These are phyloP conservation scores for Scolanthus callimorphus DNA, from an alignment of 92 coral and sea anemone genomes.

Conservation along the genomic window DNA sequence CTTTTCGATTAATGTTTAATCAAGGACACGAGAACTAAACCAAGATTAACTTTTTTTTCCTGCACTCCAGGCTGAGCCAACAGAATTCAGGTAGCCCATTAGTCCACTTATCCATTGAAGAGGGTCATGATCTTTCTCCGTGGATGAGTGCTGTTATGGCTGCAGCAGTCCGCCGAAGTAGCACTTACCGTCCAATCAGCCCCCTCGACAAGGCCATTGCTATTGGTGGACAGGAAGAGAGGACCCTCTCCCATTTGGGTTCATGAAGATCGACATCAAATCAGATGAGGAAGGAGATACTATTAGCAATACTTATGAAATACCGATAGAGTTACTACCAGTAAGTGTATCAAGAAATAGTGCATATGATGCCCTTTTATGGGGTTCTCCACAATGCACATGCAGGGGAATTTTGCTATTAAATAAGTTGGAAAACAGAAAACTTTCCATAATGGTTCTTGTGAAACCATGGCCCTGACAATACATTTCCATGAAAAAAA, in stretches of 20 bases:
- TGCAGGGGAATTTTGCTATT: no score
- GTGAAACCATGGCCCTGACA: no score
- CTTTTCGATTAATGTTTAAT: no score
- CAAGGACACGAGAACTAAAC: no score
- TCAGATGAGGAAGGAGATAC: conserved; percentile 18
- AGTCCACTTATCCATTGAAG: conserved; percentile 86
- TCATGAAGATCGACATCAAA: conserved; percentile 16
- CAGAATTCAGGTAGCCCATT: conserved; percentile 57
- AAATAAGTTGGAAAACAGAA: no score
- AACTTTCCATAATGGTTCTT: no score
- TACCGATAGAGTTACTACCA: conserved; percentile 47
- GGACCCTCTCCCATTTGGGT: conserved; percentile 22
- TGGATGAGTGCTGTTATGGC: conserved; percentile 99
- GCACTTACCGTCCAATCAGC: conserved; percentile 60
- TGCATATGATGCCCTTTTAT: no score
- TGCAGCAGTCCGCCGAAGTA: conserved; percentile 85
- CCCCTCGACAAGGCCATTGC: conserved; percentile 59
- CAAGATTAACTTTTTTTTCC: no score
- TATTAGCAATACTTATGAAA: conserved; percentile 54
- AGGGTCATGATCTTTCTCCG: conserved; percentile 92
- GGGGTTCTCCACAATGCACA: no score
- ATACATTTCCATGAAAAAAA: no score
- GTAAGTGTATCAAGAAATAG: conserved; percentile 68
- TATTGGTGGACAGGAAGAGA: conserved; percentile 38
- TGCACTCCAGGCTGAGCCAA: neutral